phyloP scores from a whole-genome alignment of 2,888 invertebrate species.

The Pegoplata infirma region DNA sequence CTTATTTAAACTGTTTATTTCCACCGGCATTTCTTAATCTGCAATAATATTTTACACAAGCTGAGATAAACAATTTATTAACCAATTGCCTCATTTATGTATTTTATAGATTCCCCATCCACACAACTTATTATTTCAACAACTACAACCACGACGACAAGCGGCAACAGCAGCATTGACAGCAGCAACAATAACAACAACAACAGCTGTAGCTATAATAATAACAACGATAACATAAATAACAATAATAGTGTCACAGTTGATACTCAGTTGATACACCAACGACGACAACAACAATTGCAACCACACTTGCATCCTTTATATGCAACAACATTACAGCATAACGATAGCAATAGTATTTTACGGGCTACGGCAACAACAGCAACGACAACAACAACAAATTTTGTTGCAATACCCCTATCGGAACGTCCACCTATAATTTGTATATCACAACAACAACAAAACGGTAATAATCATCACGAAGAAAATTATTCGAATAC shows the following conservation, averaged over 20 bases:
- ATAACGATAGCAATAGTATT: constrained; percentile 20
- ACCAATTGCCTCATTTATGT: background rate
- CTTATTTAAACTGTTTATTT: no score
- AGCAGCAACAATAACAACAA: constrained; percentile 38
- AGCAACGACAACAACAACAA: constrained; percentile 36
- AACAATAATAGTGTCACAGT: constrained; percentile 39
- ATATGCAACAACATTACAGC: constrained; percentile 12
- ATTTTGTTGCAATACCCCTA: constrained; percentile 54
- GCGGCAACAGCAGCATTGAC: constrained; percentile 42
- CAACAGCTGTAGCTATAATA: no score
- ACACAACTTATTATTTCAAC: constrained; percentile 13
- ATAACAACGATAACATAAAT: constrained; percentile 24
- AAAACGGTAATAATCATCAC: constrained; percentile 46
- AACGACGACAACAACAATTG: constrained; percentile 61
- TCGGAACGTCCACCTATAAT: constrained; percentile 45
- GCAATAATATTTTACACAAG: no score
- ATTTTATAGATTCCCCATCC: constrained; percentile 28
- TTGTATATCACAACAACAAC: constrained; percentile 45
- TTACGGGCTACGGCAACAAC: background rate
- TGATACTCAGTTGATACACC: constrained; percentile 65
- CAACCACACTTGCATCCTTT: no score
- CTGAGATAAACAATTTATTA: background rate
- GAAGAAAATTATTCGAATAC: constrained; percentile 48
- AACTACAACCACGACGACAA: constrained; percentile 16
- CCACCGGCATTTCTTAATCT: no score